A percentile compares a stretch with the other conserved stretches of the same genome.
phyloP scores from a whole-genome alignment of 1,140 invertebrate species.

The Sipha flava region DNA sequence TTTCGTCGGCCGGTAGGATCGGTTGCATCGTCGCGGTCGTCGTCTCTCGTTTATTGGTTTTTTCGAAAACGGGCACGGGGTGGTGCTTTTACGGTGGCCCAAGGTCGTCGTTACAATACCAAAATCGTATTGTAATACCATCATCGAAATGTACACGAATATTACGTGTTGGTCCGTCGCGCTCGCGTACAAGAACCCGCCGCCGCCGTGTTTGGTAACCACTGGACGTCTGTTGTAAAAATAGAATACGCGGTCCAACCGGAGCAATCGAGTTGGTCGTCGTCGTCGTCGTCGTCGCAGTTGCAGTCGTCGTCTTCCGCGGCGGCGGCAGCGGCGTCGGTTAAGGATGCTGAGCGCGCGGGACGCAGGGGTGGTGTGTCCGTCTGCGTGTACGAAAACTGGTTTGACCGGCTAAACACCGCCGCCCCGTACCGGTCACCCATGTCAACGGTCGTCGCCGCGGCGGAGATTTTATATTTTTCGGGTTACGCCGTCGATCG shows the following conservation, averaged over 20 bases:
- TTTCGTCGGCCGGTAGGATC: background rate
- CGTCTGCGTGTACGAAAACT: conserved; percentile 1
- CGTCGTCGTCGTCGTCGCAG: background rate
- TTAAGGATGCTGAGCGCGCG: background rate
- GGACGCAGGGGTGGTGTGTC: background rate
- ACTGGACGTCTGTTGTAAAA: background rate
- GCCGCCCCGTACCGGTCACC: background rate
- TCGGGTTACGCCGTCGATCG: background rate
- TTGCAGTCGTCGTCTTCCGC: too few species aligned
- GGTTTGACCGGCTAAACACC: conserved; percentile 20
- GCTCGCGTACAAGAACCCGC: too few species aligned
- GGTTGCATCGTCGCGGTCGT: too few species aligned
- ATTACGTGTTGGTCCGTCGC: too few species aligned
- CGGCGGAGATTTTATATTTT: conserved; percentile 9
- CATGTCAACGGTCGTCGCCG: background rate
- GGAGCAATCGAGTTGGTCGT: background rate
- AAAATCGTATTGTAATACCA: background rate
- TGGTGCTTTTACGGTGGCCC: background rate
- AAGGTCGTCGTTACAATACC: background rate
- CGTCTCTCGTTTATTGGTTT: too few species aligned
- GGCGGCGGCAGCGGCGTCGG: background rate
- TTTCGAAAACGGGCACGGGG: too few species aligned
- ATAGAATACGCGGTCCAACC: background rate
- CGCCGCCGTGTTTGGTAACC: background rate
- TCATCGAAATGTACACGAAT: too few species aligned